Percentiles rank a stretch among this genome's conserved stretches.
phyloP scores from a whole-genome alignment of 2,888 invertebrate species.

The Chironomus tentans region DNA sequence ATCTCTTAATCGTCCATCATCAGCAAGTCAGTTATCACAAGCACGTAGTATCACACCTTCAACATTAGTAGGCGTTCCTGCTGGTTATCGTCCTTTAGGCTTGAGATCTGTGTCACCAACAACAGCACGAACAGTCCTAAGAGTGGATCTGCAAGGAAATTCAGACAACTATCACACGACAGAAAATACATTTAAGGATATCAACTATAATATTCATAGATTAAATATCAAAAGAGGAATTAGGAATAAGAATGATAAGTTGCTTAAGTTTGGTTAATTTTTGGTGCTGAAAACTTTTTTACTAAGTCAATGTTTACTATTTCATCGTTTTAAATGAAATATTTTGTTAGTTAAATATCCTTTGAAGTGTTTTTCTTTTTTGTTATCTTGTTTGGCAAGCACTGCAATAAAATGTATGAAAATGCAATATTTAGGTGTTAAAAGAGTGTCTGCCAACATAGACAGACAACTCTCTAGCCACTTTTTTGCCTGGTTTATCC shows the following conservation, averaged over 20 bases:
- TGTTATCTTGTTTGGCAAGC: too few species aligned
- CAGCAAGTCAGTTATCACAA: not conserved
- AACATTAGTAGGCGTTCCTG: not conserved
- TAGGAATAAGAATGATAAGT: slow-evolving; percentile 1
- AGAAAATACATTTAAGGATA: slow-evolving; percentile 1
- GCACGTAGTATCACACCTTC: not conserved
- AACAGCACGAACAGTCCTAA: slow-evolving; percentile 1
- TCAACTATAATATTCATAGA: slow-evolving; percentile 21
- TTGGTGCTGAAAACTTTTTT: too few species aligned
- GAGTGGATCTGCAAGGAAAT: slow-evolving; percentile 16
- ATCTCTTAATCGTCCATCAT: not conserved
- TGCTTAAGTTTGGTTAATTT: too few species aligned
- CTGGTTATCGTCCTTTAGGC: slow-evolving; percentile 18
- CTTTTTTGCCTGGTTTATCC: too few species aligned
- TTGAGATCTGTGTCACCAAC: slow-evolving; percentile 11
- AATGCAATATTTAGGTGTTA: too few species aligned
- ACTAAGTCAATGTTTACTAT: too few species aligned
- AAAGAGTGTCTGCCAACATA: too few species aligned
- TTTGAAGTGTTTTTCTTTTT: too few species aligned
- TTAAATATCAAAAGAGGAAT: slow-evolving; percentile 24
- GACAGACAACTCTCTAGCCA: too few species aligned
- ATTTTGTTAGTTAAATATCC: too few species aligned
- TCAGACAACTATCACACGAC: not conserved
- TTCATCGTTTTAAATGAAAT: too few species aligned
- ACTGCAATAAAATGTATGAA: too few species aligned